Conservation (phyloP, 2,797 vertebrate genomes). For the Acestrorhynchus altus region DNA sequence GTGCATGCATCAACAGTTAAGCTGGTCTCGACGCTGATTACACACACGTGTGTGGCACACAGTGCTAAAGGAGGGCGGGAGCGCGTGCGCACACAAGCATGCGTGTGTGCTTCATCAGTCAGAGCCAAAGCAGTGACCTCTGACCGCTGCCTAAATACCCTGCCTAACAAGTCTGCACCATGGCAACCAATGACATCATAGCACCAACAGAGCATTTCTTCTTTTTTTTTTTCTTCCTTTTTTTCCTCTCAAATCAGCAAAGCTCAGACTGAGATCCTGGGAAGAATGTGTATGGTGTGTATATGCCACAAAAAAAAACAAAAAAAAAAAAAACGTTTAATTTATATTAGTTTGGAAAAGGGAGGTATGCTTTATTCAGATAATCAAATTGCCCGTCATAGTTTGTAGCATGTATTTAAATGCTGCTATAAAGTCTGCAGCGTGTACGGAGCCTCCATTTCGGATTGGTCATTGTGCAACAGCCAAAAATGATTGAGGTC, state of each 20-base stretch:
- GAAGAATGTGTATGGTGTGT: neutral
- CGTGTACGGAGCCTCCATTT: too few relatives aligned
- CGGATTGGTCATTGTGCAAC: too few relatives aligned
- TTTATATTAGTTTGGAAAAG: too few relatives aligned
- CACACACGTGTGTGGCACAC: constrained; percentile 17
- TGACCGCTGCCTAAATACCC: constrained; percentile 43
- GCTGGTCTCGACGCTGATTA: neutral
- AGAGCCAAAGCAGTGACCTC: constrained; percentile 26
- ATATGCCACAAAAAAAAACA: too few relatives aligned
- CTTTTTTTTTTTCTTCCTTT: too few relatives aligned
- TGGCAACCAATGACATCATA: constrained; percentile 32
- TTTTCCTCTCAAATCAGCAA: constrained; percentile 11
- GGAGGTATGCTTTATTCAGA: too few relatives aligned
- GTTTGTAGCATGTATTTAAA: too few relatives aligned
- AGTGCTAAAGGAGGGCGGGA: neutral
- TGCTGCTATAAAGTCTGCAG: too few relatives aligned
- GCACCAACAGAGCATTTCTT: neutral
- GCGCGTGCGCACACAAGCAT: constrained; percentile 27
- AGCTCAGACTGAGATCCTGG: neutral
- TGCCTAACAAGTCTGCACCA: constrained; percentile 12
- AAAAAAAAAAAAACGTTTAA: too few relatives aligned
- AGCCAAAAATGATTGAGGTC: too few relatives aligned
- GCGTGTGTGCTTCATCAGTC: constrained; percentile 42
- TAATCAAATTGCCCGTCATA: too few relatives aligned
- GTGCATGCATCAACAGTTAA: neutral